Evolutionary conservation across 2,113 vertebrate genomes (phyloP), one percentile per base, ranked within the genome.

Genomic region (Phoxinus phoxinus): DNA sequence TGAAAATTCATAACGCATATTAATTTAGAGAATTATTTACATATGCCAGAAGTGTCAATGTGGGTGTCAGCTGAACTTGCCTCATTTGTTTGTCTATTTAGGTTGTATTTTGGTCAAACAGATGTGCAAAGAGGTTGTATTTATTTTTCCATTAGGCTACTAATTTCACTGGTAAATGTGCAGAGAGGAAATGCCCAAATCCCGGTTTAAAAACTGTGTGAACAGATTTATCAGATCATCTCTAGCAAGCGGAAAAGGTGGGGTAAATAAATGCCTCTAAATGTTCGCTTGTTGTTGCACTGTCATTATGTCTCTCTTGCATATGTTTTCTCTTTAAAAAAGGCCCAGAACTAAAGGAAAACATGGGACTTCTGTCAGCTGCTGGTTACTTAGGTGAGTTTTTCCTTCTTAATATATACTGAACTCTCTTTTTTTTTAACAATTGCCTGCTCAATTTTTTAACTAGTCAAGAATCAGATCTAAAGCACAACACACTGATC

Each of bases 231-330:
- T 86, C 85, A 32, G 85, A 63, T 77, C 69, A 84, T 86, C 87
- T 86, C 46, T 37, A 51, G 8, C 51, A 46, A 88, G 32, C 78
- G 87, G 87, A 88, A 86, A 63, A 74, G 87, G 87, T 35, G 87
- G 87, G 61, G 84, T 69, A 41, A 74, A 37, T 67, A 81, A 79
- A 65, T 78, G 35, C 3, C 6, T 82, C 65, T 25, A 74, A 83
- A 80, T 79, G 81, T 37, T 76, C 19, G 74, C 25, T 17, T 80
- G 53, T 11, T 72, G 35, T 11, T 19, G 19, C 15, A 21, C 15
- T 27, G 75, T 23, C 1, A 23, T 77, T 81, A 61, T 67, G 63
- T 79, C 44, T 67, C 32, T 73, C 56, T 58, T 27, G 12, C 6
- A n/a, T 13, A n/a, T 21, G 51, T 32, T 51, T 67, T 30, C 41